A percentile compares a stretch with the other conserved stretches of the same genome.
Evolutionary conservation across 2,888 invertebrate genomes (phyloP).

Genomic region (Drosophila anomalata): DNA sequence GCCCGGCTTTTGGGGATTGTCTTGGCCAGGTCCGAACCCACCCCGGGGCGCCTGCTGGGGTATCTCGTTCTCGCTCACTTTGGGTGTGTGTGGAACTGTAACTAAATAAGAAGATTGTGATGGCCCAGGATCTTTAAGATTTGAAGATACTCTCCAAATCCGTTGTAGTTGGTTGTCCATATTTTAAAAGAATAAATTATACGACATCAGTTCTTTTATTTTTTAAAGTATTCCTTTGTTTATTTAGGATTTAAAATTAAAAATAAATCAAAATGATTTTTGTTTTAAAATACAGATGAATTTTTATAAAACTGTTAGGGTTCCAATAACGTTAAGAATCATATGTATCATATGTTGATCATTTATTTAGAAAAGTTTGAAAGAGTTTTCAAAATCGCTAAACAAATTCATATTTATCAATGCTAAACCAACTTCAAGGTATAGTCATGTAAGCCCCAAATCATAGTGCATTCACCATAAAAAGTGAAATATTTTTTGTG

Average conservation of each 20-base stretch:
- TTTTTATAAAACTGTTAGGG: too few species aligned
- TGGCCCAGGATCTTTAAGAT: too few species aligned
- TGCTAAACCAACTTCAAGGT: not conserved
- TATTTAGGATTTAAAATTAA: too few species aligned
- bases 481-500: constrained; percentile 52
- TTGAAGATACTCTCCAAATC: not conserved
- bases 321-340: too few species aligned
- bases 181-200: too few species aligned
- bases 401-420: not conserved
- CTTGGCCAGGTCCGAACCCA: constrained; percentile 68
- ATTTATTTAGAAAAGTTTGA: too few species aligned
- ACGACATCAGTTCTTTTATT: too few species aligned
- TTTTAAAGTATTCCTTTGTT: not conserved
- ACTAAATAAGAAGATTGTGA: constrained; percentile 61
- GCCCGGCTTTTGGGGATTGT: constrained; percentile 60
- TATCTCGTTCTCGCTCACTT: constrained; percentile 24
- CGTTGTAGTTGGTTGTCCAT: too few species aligned
- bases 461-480: constrained; percentile 12
- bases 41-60: constrained; percentile 56
- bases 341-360: too few species aligned
- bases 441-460: constrained; percentile 14
- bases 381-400: too few species aligned
- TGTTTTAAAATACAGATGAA: too few species aligned
- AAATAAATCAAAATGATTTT: too few species aligned
- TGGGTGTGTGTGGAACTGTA: constrained; percentile 72